Conservation (phyloP, 2,113 vertebrate genomes). For the Elachura formosa region DNA sequence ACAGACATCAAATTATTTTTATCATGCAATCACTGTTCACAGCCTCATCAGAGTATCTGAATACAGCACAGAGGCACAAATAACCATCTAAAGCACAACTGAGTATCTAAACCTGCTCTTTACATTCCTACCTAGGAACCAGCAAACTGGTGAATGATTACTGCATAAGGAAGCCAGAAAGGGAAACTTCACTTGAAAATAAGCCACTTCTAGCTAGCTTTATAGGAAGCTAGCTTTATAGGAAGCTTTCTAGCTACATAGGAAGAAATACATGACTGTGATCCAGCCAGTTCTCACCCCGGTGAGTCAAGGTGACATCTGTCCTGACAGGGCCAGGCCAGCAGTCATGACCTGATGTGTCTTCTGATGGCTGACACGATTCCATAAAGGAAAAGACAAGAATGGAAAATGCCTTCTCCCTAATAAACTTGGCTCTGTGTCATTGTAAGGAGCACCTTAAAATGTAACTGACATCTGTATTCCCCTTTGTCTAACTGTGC, state of each 20-base stretch:
- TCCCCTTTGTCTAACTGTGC: not conserved
- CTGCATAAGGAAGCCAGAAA: not conserved
- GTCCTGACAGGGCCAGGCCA: fast-evolving
- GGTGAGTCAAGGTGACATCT: not conserved
- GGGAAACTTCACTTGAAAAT: not conserved
- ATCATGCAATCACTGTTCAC: not conserved
- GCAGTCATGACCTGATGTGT: not conserved
- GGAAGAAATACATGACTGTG: not conserved
- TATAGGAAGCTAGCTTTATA: too few relatives aligned
- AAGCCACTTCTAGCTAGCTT: not conserved
- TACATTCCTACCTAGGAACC: not conserved
- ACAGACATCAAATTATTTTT: not conserved
- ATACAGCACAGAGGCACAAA: not conserved
- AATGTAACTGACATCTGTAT: not conserved
- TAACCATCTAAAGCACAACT: not conserved
- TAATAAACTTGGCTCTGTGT: not conserved
- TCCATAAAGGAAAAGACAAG: not conserved
- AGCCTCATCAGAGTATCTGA: not conserved
- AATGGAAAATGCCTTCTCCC: not conserved
- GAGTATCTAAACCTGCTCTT: not conserved
- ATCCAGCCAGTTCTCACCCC: not conserved
- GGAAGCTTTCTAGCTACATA: too few relatives aligned
- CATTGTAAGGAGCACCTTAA: not conserved
- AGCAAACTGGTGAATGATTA: not conserved
- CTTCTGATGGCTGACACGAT: not conserved